Evolutionary conservation across 1,140 invertebrate species (phyloP).

Genomic region (Neodiprion fabricii): DNA sequence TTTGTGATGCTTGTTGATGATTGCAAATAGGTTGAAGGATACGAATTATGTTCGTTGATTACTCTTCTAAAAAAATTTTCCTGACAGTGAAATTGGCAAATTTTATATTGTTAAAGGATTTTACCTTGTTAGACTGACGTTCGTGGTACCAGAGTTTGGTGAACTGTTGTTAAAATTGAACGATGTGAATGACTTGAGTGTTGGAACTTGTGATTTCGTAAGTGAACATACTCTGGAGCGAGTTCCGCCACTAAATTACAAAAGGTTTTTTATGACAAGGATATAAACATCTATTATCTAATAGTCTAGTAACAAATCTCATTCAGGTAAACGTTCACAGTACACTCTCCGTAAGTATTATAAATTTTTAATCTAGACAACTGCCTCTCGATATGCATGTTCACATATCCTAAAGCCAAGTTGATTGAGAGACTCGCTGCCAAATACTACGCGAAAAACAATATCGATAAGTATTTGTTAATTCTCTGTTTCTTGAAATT

Average conservation of each 20-base stretch:
- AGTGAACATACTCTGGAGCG: slow-evolving; percentile 64
- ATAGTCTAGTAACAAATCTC: not conserved
- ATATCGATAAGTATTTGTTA: too few species aligned
- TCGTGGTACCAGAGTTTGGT: slow-evolving; percentile 43
- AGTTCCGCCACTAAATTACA: slow-evolving; percentile 50
- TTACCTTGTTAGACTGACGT: slow-evolving; percentile 49
- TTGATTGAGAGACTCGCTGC: too few species aligned
- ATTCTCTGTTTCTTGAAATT: too few species aligned
- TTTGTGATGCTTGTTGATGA: too few species aligned
- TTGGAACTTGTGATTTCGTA: slow-evolving; percentile 64
- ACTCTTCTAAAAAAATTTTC: not conserved
- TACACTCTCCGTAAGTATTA: too few species aligned
- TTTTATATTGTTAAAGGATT: slow-evolving; percentile 19
- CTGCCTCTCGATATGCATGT: too few species aligned
- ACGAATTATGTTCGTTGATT: too few species aligned
- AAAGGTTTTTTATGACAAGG: slow-evolving; percentile 27
- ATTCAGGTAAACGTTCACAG: not conserved
- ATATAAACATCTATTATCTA: not conserved
- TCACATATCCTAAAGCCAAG: too few species aligned
- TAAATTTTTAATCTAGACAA: not conserved
- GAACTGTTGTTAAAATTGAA: slow-evolving; percentile 62
- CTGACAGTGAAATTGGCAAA: not conserved
- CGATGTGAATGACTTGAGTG: slow-evolving; percentile 61
- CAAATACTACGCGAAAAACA: too few species aligned
- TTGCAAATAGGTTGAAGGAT: too few species aligned